Evolutionary conservation across 2,888 invertebrate species (phyloP).

Genomic region (Ceraclea dissimilis): DNA sequence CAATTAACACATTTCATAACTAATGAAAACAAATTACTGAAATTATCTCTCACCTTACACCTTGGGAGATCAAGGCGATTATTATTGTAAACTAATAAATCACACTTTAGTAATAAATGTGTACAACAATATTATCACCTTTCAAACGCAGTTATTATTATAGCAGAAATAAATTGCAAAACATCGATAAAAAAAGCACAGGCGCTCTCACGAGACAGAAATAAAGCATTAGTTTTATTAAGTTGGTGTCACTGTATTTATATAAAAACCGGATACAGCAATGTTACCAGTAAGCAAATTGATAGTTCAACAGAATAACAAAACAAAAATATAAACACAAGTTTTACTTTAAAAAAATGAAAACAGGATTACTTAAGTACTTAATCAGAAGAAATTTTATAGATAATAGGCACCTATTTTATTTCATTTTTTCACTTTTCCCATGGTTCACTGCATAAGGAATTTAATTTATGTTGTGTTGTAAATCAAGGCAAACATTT

Average conservation of each 20-base stretch:
- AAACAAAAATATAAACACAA: too few species aligned
- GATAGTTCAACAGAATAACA: too few species aligned
- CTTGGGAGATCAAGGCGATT: background rate
- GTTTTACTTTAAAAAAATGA: too few species aligned
- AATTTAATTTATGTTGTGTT: too few species aligned
- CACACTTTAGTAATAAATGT: background rate
- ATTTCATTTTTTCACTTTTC: too few species aligned
- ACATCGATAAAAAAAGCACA: slow-evolving; percentile 28
- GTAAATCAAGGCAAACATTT: too few species aligned
- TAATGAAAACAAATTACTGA: background rate
- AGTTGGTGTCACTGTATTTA: slow-evolving; percentile 40
- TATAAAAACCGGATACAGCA: background rate
- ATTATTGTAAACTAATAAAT: background rate
- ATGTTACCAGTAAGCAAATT: too few species aligned
- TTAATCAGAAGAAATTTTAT: too few species aligned
- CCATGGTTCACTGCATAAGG: too few species aligned
- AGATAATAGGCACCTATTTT: too few species aligned
- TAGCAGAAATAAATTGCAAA: slow-evolving; percentile 39
- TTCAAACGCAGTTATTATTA: slow-evolving; percentile 32
- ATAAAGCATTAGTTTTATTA: slow-evolving; percentile 46
- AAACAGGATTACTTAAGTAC: too few species aligned
- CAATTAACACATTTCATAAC: slow-evolving; percentile 29
- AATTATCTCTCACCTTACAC: background rate
- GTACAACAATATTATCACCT: background rate
- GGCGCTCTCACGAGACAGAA: slow-evolving; percentile 36